Evolutionary conservation across 1,140 invertebrate genomes (phyloP).

Genomic region (Branchinecta lindahli): DNA sequence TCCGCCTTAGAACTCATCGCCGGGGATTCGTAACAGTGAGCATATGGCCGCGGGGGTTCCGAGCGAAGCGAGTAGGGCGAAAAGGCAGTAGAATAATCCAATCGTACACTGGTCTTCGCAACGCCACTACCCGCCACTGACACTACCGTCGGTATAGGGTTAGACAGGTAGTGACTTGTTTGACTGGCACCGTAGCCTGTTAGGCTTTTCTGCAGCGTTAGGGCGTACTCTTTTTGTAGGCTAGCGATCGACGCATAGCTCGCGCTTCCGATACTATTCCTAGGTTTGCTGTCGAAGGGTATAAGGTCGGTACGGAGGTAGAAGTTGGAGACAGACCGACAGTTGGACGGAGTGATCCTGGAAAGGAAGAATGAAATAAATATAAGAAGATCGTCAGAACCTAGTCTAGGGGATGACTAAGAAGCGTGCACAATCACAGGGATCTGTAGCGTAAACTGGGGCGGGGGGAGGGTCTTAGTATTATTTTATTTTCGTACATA

Average conservation of each 20-base stretch:
- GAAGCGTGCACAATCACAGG: no score
- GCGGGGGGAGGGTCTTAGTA: no score
- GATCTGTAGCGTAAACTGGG: no score
- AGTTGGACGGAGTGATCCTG: slow-evolving; percentile 1
- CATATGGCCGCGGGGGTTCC: background rate
- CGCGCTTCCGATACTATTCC: background rate
- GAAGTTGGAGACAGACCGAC: background rate
- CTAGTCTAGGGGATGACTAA: no score
- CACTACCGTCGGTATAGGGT: background rate
- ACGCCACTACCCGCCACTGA: background rate
- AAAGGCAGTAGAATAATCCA: background rate
- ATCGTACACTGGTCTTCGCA: background rate
- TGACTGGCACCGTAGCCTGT: background rate
- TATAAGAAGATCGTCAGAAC: no score
- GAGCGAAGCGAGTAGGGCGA: background rate
- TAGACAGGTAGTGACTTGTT: background rate
- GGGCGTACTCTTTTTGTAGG: background rate
- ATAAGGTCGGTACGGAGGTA: background rate
- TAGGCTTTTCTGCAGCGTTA: background rate
- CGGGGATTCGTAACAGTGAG: background rate
- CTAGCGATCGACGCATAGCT: background rate
- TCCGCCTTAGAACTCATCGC: background rate
- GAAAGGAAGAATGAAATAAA: background rate
- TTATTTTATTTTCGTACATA: no score
- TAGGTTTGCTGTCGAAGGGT: background rate